These are phyloP conservation scores for Limosa lapponica DNA, from an alignment of 2,797 vertebrate species.

Conservation along the genomic window DNA sequence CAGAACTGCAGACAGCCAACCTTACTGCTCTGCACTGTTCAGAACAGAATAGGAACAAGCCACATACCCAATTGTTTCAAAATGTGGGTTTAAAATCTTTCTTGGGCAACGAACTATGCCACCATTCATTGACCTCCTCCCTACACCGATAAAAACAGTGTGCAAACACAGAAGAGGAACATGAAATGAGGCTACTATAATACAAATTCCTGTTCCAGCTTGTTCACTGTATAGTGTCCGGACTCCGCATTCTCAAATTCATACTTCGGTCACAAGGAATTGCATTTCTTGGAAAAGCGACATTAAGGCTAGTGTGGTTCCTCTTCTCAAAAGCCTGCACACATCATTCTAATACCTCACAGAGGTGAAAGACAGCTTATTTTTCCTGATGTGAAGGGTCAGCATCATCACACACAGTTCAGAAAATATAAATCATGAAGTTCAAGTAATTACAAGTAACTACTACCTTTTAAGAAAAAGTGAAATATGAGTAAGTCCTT, in stretches of 20 bases:
- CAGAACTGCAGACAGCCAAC: not conserved
- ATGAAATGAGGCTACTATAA: not conserved
- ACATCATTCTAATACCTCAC: not conserved
- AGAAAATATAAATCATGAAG: not conserved
- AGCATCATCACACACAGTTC: not conserved
- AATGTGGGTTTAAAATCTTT: not conserved
- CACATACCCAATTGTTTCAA: not conserved
- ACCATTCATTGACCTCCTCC: not conserved
- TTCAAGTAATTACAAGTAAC: not conserved
- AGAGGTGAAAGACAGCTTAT: not conserved
- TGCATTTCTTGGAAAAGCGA: not conserved
- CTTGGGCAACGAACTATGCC: not conserved
- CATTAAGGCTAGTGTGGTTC: not conserved
- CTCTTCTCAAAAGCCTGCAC: not conserved
- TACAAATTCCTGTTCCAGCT: not conserved
- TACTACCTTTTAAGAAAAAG: not conserved
- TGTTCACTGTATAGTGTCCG: not conserved
- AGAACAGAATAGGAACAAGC: not conserved
- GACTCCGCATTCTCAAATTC: not conserved
- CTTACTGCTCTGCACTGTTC: not conserved
- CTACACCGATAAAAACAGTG: not conserved
- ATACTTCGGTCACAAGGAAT: not conserved
- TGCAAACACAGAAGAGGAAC: not conserved
- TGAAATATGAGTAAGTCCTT: not conserved
- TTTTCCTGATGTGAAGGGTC: not conserved